Base-by-base conservation (phyloP, 2,797 vertebrate genomes). In the Leptodactylus fallax region DNA sequence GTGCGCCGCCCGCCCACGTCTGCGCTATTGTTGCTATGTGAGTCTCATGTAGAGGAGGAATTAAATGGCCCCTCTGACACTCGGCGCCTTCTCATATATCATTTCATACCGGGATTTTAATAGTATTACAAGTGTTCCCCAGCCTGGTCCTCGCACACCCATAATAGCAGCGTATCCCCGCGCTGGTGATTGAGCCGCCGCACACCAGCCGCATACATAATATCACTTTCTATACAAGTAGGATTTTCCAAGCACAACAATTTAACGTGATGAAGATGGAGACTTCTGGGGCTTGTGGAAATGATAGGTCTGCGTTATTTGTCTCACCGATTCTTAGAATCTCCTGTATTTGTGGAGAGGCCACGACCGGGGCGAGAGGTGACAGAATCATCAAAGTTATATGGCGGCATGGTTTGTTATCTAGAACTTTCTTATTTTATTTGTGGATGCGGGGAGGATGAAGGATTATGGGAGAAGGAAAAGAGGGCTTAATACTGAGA, bases 51-150 rank as follows among this genome's bases (percentile, higher is more conserved):
- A 60, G 56, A 76, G 49, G 69, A 72, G 77, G 67, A 77, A 85
- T 77, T 77, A 51, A 77, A 85, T 49, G 17, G 71, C 83, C 72
- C 71, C 83, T 63, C n/a, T 63, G 83, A 85, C 83, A 77, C 72
- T 27, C 16, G 76, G 58, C 58, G 49, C 71, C 25, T 53, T 77
- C 83, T 65, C 58, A 53, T 85, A 77, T 63, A 85, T 77, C 83
- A 85, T 65, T 25, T 76, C 56, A 60, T 74, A 76, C 67, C 12
- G 56, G 69, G 49, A 47, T 85, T 85, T 85, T 85, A 77, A 85
- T 77, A 63, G 83, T 77, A 85, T 77, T 77, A 85, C 83, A 77
- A 85, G 83, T 78, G 83, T 85, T 85, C 83, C 83, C 56, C 61
- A 85, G 72, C 25, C 83, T 77, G 55, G 71, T 85, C 72, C 56